Conservation (phyloP, 2,888 invertebrate species). For the Scrobipalpa costella region DNA sequence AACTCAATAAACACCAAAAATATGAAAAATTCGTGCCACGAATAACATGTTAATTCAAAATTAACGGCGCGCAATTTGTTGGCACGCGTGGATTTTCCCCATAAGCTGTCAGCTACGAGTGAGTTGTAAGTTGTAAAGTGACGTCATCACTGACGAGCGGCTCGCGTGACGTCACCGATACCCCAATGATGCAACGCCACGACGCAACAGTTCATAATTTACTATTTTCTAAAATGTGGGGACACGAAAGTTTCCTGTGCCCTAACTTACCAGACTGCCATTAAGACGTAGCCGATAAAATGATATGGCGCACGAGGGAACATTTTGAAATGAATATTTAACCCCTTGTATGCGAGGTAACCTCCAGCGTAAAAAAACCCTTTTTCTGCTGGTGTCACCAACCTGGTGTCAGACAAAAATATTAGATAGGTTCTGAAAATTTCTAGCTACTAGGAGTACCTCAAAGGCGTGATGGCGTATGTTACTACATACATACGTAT, state of each 20-base stretch:
- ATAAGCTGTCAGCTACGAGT: conserved; percentile 45
- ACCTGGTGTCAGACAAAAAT: too few species aligned
- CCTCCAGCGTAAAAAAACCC: too few species aligned
- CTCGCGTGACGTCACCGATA: conserved; percentile 28
- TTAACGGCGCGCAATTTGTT: conserved; percentile 43
- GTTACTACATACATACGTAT: too few species aligned
- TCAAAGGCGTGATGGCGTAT: too few species aligned
- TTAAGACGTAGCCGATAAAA: neutral
- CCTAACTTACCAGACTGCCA: neutral
- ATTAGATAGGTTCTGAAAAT: too few species aligned
- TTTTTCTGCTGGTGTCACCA: too few species aligned
- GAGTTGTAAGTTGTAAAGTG: conserved; percentile 56
- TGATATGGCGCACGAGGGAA: too few species aligned
- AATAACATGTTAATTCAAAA: conserved; percentile 47
- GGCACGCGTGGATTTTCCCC: conserved; percentile 42
- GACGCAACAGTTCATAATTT: conserved; percentile 16
- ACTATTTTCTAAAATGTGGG: conserved; percentile 3
- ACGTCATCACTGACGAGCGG: conserved; percentile 48
- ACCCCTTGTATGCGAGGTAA: too few species aligned
- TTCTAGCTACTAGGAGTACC: too few species aligned
- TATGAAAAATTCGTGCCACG: conserved; percentile 29
- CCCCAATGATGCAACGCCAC: conserved; percentile 29
- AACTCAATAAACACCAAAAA: conserved; percentile 8
- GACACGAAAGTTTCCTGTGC: conserved; percentile 4
- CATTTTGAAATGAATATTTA: too few species aligned